Base-by-base conservation (phyloP, 2,113 vertebrate species). In the Hippocampus mohnikei region DNA sequence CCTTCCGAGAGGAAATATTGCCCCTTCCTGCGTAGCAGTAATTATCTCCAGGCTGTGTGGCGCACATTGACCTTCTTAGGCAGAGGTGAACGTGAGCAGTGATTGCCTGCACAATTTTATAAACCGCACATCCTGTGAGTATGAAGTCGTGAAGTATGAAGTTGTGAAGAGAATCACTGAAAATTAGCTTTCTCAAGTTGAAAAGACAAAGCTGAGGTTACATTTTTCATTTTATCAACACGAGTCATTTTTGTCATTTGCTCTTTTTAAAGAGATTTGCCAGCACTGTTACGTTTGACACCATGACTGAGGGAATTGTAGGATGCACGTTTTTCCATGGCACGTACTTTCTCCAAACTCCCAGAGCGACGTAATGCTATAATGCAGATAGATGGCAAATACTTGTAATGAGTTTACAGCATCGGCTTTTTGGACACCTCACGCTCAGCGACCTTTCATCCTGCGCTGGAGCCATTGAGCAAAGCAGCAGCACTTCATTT, bases 31-130 rank as follows among this genome's bases (percentile, higher is more conserved):
- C 78, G 75, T 81, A 78, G 73, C 25, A 58, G 67, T 71, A 61
- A 77, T 84, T 71, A 87, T 81, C 60, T 62, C 78, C 29, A 75
- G 15, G 64, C 69, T 66, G 55, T 75, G 61, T 71, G 60, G 59
- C 76, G 10, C 41, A 20, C 42, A 25, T 41, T 25, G 20, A 23
- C 41, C 21, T 41, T 37, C 33, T 37, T 37, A 6, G 33, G 33
- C 33, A 37, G 5, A 37, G 33, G 33, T 37, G 21, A 13, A 5
- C 20, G 40, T 16, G 40, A 44, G 21, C 23, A 2, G 16, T 20
- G 37, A 40, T 37, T 40, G 16, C 29, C 29, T 20, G 52, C 52
- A 20, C 16, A 20, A 16, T 37, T 61, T 61, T 61, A 37, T 61
- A 8, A 12, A 37, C 27, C 3, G 11, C 23, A n/a, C 52, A 0